A percentile compares a stretch with the other conserved stretches of the same genome.
Evolutionary conservation across 2,113 vertebrate species (phyloP).

Genomic region (Noturus placidus): DNA sequence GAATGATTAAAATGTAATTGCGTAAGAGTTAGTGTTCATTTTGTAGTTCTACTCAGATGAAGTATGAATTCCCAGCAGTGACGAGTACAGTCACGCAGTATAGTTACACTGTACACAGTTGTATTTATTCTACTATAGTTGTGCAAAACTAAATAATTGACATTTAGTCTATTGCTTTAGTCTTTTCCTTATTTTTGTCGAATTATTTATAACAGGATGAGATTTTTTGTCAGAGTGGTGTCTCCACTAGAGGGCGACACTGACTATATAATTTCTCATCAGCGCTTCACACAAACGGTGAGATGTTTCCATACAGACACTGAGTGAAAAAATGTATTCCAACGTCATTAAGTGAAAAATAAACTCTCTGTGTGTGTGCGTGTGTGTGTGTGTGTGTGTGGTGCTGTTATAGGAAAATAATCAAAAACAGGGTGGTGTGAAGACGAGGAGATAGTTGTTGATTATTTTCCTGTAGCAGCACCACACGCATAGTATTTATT

Average conservation of each 20-base stretch:
- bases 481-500: no score
- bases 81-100: no score
- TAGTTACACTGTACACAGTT: no score
- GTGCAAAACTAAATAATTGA: neutral
- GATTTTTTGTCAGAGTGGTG: neutral
- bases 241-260: conserved; percentile 67
- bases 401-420: neutral
- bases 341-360: neutral
- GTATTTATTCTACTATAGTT: no score
- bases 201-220: neutral
- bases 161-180: neutral
- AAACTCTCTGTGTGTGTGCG: neutral
- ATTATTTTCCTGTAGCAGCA: neutral
- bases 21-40: no score
- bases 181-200: neutral
- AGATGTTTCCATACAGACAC: neutral
- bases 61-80: neutral
- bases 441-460: no score
- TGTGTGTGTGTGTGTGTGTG: neutral
- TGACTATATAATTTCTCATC: conserved; percentile 45
- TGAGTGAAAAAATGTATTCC: no score
- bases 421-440: neutral
- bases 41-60: no score
- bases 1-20: neutral
- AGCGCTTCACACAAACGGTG: no score